phyloP scores from a whole-genome alignment of 2,888 invertebrate species.

The Brassicogethes aeneus region DNA sequence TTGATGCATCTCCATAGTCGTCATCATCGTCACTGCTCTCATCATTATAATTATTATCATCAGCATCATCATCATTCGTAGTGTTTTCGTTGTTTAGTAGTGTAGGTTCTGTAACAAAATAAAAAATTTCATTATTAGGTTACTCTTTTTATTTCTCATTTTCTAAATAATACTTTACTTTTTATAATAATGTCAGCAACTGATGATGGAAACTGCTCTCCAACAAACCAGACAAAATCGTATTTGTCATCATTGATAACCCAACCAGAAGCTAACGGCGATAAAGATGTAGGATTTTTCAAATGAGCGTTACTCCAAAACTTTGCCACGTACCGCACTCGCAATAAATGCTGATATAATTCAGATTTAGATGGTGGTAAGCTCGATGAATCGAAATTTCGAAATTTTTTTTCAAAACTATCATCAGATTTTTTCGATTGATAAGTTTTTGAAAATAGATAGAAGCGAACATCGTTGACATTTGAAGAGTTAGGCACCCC shows the following conservation, averaged over 20 bases:
- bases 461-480: slow-evolving; percentile 20
- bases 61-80: no score
- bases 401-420: slow-evolving; percentile 7
- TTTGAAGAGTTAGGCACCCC: slow-evolving; percentile 21
- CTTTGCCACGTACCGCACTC: slow-evolving; percentile 15
- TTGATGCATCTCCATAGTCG: no score
- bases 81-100: no score
- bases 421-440: slow-evolving; percentile 14
- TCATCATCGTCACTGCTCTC: no score
- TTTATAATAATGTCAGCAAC: no score
- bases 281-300: slow-evolving; percentile 12
- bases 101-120: no score
- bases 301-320: slow-evolving; percentile 16
- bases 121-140: no score
- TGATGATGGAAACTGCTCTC: slow-evolving; percentile 19
- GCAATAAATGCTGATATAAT: slow-evolving; percentile 15
- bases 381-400: slow-evolving; percentile 16
- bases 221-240: slow-evolving; percentile 21
- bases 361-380: slow-evolving; percentile 18
- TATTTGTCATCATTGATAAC: slow-evolving; percentile 13
- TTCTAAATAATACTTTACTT: no score
- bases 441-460: slow-evolving; percentile 17
- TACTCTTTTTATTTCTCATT: no score
- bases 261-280: slow-evolving; percentile 14
- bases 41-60: no score